Base-by-base conservation (phyloP, 2,888 invertebrate species). In the Ornithoptera alexandrae region DNA sequence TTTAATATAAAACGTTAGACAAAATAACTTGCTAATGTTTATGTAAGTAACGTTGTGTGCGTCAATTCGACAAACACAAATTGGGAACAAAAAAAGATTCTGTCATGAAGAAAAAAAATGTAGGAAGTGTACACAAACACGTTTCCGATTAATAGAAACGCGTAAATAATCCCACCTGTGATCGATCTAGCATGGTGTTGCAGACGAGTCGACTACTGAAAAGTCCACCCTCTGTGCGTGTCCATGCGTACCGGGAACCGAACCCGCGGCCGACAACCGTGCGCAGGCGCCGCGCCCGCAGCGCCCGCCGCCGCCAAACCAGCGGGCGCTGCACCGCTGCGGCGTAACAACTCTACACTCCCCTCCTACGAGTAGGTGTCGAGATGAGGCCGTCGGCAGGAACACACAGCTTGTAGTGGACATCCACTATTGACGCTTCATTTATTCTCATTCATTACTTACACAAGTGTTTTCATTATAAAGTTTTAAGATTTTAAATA, bases 41-140 rank as follows among this genome's bases (percentile, higher is more conserved):
- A 56, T 56, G 18, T 12, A 20, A 56, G 18, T 12, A 20, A 56
- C 18, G 56, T 56, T n/a, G 18, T 12, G 18, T 17, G 18, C 56
- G 56, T n/a, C 7, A 15, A 56, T n/a, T 56, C 7, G 15, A 6
- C 6, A n/a, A 56, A 20, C 18, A 56, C 2, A 30, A 4, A 30
- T 30, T 30, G 30, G 30, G 3, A 30, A 30, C 22, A 30, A 24
- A 24, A 60, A 59, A 64, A 67, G 65, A 39, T 20, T 10, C 22
- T 2, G 20, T 50, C 50, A 22, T 1, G 22, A 70, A 65, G 64
- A 73, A 67, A 78, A 67, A 78, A 79, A 76, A 73, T 89, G 80
- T 89, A 70, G 87, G 85, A 87, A 87, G 86, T 81, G 88, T 89
- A 89, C 89, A 89, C 89, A 81, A 30, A 85, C 88, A 75, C 81